Evolutionary conservation across 2,797 vertebrate genomes (phyloP).

Genomic region (Naso thynnoides): DNA sequence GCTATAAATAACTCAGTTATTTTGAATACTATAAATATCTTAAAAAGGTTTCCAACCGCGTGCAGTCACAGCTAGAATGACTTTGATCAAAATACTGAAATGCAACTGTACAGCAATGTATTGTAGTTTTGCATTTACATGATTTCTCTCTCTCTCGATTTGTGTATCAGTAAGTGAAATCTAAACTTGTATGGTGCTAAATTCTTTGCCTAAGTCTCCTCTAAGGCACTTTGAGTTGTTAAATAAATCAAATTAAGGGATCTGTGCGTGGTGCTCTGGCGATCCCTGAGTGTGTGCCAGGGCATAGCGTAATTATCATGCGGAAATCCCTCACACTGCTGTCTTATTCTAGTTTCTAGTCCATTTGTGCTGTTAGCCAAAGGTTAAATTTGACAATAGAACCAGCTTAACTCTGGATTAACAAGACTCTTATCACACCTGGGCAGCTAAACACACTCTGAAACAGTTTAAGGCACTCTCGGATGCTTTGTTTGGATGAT

Average conservation of each 20-base stretch:
- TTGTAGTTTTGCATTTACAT: background rate
- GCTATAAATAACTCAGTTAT: background rate
- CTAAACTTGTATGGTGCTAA: background rate
- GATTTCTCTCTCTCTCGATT: background rate
- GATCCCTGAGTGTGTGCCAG: conserved; percentile 28
- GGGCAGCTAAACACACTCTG: background rate
- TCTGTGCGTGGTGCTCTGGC: conserved; percentile 34
- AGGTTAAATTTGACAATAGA: background rate
- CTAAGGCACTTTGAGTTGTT: conserved; percentile 53
- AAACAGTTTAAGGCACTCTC: background rate
- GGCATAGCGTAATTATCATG: background rate
- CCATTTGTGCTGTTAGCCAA: background rate
- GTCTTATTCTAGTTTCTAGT: conserved; percentile 25
- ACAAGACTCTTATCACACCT: conserved; percentile 12
- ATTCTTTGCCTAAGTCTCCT: conserved; percentile 44
- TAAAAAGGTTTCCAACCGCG: conserved; percentile 8
- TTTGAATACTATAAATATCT: conserved; percentile 1
- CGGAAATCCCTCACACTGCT: conserved; percentile 22
- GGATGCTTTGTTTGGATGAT: background rate
- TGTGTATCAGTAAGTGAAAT: background rate
- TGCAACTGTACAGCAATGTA: background rate
- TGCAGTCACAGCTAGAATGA: conserved; percentile 1
- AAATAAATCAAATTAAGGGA: conserved; percentile 73
- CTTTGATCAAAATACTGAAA: background rate
- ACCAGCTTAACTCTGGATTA: conserved; percentile 20